Evolutionary conservation across 2,797 vertebrate genomes (phyloP).

Genomic region (Euthynnus affinis): DNA sequence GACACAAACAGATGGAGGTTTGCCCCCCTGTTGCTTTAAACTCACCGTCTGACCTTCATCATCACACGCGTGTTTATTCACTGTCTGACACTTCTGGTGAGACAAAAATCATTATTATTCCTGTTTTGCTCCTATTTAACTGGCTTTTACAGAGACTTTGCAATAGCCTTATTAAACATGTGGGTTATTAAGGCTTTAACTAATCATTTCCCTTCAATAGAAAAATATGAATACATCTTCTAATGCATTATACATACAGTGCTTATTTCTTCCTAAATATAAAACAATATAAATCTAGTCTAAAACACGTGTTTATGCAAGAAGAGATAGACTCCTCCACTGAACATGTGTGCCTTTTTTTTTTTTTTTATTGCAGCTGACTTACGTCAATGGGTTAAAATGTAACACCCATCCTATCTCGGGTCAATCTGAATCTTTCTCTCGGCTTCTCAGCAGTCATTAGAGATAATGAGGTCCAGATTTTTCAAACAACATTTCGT

Average conservation of each 20-base stretch:
- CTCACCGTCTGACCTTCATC: constrained; percentile 41
- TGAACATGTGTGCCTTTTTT: not conserved
- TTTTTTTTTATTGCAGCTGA: too few relatives aligned
- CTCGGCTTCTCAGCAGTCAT: not conserved
- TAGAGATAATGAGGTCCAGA: not conserved
- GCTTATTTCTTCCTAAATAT: not conserved
- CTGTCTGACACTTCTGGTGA: not conserved
- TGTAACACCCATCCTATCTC: not conserved
- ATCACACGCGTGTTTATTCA: constrained; percentile 5
- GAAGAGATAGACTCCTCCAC: not conserved
- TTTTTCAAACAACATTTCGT: not conserved
- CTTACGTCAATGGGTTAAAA: not conserved
- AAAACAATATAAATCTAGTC: too few relatives aligned
- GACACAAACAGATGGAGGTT: constrained; percentile 54
- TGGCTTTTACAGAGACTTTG: not conserved
- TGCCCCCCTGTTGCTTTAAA: constrained; percentile 19
- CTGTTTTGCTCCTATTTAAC: not conserved
- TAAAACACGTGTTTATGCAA: not conserved
- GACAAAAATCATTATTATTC: not conserved
- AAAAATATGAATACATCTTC: not conserved
- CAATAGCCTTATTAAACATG: not conserved
- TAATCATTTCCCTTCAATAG: not conserved
- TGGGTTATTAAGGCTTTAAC: not conserved
- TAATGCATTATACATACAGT: not conserved
- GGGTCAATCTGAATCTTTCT: not conserved